Conservation (phyloP, 1,140 invertebrate species). For the Drosophila pachea region DNA sequence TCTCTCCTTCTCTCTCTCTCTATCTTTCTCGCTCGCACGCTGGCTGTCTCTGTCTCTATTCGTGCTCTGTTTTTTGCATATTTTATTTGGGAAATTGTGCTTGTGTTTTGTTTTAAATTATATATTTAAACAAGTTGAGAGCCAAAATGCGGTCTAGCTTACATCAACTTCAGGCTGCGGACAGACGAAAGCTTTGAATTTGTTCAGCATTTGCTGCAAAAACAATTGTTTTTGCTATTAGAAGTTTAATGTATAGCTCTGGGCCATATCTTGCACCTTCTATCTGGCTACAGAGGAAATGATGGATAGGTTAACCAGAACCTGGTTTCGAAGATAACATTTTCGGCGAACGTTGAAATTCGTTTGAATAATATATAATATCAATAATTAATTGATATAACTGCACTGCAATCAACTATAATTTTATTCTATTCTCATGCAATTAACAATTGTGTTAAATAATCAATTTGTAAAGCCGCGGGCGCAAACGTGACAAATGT, state of each 20-base stretch:
- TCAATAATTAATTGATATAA: neutral
- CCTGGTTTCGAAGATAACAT: no score
- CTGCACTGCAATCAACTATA: neutral
- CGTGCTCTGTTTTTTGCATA: neutral
- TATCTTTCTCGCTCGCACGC: no score
- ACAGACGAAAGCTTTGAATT: neutral
- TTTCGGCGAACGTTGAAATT: no score
- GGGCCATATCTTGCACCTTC: no score
- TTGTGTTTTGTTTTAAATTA: neutral
- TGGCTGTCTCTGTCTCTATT: neutral
- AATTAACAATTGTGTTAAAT: constrained; percentile 13
- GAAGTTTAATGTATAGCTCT: no score
- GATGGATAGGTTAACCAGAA: no score
- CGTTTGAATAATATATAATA: neutral
- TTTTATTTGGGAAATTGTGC: neutral
- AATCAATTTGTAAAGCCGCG: constrained; percentile 10
- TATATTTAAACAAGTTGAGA: neutral
- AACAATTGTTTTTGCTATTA: neutral
- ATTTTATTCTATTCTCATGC: neutral
- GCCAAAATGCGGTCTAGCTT: neutral
- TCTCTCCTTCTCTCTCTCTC: neutral
- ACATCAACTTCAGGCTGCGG: neutral
- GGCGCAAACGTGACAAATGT: constrained; percentile 4
- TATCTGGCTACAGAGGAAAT: no score
- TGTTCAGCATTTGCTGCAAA: neutral